phyloP scores from a whole-genome alignment of 1,140 invertebrate genomes.

The Drosophila seguyi region DNA sequence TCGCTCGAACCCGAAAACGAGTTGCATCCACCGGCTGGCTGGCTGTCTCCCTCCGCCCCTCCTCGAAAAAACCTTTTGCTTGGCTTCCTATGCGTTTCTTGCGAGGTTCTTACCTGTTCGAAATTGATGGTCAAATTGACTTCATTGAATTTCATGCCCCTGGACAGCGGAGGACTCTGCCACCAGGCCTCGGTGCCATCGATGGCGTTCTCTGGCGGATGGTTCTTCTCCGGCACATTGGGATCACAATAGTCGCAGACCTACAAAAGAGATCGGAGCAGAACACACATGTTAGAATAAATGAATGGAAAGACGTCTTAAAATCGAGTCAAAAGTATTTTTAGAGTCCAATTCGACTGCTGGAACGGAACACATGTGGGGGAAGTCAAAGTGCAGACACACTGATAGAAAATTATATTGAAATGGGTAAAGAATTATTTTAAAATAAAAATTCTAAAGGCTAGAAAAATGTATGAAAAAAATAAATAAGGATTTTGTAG shows the following conservation, averaged over 20 bases:
- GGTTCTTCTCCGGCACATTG: constrained; percentile 89
- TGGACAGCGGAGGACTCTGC: constrained; percentile 98
- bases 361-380: constrained; percentile 56
- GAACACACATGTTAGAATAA: constrained; percentile 39
- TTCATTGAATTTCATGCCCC: constrained; percentile 98
- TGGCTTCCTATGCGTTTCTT: constrained; percentile 32
- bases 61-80: constrained; percentile 3
- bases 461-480: background rate
- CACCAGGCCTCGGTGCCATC: constrained; percentile 98
- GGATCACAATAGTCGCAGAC: constrained; percentile 97
- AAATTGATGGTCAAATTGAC: constrained; percentile 99
- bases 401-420: constrained; percentile 10
- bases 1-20: constrained; percentile 42
- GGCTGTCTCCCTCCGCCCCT: constrained; percentile 1
- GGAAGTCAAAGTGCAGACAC: constrained; percentile 32
- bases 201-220: constrained; percentile 96
- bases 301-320: constrained; percentile 5
- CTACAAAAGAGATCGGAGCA: constrained; percentile 86
- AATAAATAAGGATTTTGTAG: background rate
- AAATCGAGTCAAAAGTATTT: constrained; percentile 57
- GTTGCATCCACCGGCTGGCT: constrained; percentile 51
- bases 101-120: constrained; percentile 91
- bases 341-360: constrained; percentile 57
- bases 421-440: background rate
- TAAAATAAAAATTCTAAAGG: background rate